A percentile compares a stretch with the other conserved stretches of the same genome.
These are phyloP conservation scores for Taphrorychus bicolor DNA, from an alignment of 2,888 invertebrate genomes.

Conservation along the genomic window DNA sequence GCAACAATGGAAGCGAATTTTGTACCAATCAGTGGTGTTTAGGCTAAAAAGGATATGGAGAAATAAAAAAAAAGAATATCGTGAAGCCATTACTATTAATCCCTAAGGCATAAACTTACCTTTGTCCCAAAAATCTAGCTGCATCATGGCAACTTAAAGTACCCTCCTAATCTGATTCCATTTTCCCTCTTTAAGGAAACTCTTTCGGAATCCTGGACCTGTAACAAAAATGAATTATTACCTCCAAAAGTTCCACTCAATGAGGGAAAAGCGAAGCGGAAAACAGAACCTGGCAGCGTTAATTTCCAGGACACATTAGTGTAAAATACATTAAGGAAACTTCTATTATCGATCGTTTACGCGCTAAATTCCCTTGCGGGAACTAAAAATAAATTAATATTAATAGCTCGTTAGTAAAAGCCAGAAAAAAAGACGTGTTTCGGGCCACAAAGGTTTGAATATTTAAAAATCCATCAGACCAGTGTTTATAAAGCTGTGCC, in stretches of 20 bases:
- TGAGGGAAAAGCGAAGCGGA: background rate
- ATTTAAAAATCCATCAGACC: slow-evolving; percentile 6
- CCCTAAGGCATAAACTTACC: too few species aligned
- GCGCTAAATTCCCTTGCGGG: background rate
- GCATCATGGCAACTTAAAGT: background rate
- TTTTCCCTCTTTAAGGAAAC: background rate
- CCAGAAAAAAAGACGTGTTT: background rate
- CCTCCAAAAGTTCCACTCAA: background rate
- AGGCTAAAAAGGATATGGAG: too few species aligned
- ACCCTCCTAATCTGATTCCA: background rate
- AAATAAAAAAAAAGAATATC: too few species aligned
- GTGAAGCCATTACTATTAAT: too few species aligned
- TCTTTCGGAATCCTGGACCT: background rate
- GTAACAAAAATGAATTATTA: background rate
- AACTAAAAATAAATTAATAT: slow-evolving; percentile 9
- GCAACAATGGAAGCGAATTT: background rate
- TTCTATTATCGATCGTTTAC: slow-evolving; percentile 7
- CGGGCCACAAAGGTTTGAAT: background rate
- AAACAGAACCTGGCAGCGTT: background rate
- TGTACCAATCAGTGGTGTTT: too few species aligned
- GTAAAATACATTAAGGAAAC: slow-evolving; percentile 2
- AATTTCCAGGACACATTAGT: background rate
- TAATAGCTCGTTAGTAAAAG: slow-evolving; percentile 4
- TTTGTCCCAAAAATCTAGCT: slow-evolving; percentile 18
- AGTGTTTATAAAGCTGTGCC: background rate